A percentile compares a stretch with the other conserved stretches of the same genome.
Evolutionary conservation across 2,113 vertebrate genomes (phyloP).

Genomic region (Apeltes quadracus): DNA sequence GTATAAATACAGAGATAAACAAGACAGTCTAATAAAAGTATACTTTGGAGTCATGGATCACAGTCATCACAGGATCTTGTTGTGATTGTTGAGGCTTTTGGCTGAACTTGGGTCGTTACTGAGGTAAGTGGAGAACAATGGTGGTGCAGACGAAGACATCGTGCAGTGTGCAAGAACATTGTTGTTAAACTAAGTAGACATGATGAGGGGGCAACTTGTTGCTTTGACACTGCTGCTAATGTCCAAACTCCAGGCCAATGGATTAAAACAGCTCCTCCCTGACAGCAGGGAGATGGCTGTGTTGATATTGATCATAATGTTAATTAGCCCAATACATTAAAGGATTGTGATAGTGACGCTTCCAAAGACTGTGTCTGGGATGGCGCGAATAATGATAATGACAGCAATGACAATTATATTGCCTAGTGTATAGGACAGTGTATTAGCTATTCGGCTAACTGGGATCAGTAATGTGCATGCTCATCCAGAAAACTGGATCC

Average conservation of each 20-base stretch:
- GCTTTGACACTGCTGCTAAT: conserved; percentile 41
- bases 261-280: conserved; percentile 40
- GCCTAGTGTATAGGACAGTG: conserved; percentile 24
- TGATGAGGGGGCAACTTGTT: not conserved
- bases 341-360: conserved; percentile 27
- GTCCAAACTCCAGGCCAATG: conserved; percentile 44
- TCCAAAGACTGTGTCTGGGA: conserved; percentile 51
- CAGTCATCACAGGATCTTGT: no score
- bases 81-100: conserved; percentile 23
- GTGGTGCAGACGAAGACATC: conserved; percentile 1
- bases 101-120: conserved; percentile 33
- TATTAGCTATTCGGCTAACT: conserved; percentile 25
- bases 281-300: conserved; percentile 47
- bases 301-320: conserved; percentile 53
- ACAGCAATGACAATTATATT: conserved; percentile 47
- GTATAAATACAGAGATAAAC: no score
- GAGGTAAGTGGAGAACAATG: conserved; percentile 41
- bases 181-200: conserved; percentile 24
- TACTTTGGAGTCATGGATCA: no score
- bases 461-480: conserved; percentile 9
- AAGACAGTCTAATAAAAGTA: no score
- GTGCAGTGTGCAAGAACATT: conserved; percentile 15
- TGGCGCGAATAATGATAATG: conserved; percentile 43
- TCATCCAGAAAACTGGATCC: conserved; percentile 2
- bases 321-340: conserved; percentile 57